A percentile compares a stretch with the other conserved stretches of the same genome.
Evolutionary conservation across 1,140 invertebrate genomes (phyloP).

Genomic region (Drosophila paulistorum): DNA sequence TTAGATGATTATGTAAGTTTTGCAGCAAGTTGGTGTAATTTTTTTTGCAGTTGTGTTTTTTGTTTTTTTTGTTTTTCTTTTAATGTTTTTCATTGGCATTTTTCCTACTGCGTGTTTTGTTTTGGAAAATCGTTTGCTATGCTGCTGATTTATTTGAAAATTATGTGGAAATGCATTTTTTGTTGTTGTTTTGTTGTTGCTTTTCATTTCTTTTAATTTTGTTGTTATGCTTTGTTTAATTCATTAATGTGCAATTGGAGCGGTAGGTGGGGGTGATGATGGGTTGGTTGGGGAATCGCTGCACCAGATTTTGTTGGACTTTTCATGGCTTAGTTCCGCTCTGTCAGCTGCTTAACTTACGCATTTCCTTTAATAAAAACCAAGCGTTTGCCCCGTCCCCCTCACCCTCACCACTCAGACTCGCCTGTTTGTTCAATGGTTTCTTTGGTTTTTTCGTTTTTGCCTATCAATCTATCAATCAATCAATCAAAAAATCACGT

Average conservation of each 20-base stretch:
- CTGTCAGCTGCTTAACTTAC: conserved; percentile 17
- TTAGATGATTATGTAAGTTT: conserved; percentile 24
- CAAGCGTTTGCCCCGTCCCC: neutral
- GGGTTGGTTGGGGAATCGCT: neutral
- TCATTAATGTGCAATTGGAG: conserved; percentile 60
- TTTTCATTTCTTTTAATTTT: conserved; percentile 49
- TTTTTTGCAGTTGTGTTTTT: conserved; percentile 37
- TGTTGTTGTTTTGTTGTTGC: conserved; percentile 5
- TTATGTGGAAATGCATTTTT: conserved; percentile 58
- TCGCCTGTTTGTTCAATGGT: neutral
- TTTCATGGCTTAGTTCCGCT: conserved; percentile 12
- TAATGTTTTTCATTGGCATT: conserved; percentile 25
- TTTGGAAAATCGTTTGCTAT: conserved; percentile 16
- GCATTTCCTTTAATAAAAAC: conserved; percentile 3
- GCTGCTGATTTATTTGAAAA: conserved; percentile 45
- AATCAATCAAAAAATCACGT: conserved; percentile 41
- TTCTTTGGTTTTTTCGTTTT: conserved; percentile 27
- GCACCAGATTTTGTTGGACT: conserved; percentile 9
- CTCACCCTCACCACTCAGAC: neutral
- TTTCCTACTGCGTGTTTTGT: conserved; percentile 63
- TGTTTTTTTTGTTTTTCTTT: conserved; percentile 32
- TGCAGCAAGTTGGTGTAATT: conserved; percentile 41
- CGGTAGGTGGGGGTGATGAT: conserved; percentile 6
- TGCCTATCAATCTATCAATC: conserved; percentile 51
- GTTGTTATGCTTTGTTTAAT: conserved; percentile 68